Evolutionary conservation across 2,113 vertebrate genomes (phyloP), one percentile per base, ranked within the genome.

Genomic region (Lipophrys pholis): DNA sequence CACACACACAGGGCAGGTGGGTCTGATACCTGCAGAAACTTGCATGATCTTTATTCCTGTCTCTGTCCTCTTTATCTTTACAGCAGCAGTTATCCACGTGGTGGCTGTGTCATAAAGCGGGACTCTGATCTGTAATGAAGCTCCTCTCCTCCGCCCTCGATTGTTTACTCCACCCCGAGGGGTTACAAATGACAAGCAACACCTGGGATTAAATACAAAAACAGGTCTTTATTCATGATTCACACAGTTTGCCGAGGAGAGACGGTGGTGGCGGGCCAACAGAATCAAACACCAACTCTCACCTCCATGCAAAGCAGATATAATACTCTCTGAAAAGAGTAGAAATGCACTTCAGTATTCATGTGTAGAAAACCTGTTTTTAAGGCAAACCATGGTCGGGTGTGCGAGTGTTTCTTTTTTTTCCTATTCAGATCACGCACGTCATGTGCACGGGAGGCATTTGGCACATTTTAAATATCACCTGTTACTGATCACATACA

Each of bases 201-300:
- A 14, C 6, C 5, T 14, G 1, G 0, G 36, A 11, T 49, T 78
- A 85, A 87, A 87, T 84, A 80, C 17, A 83, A 83, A 87, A 82
- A 69, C 30, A 21, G 12, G 21, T 72, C 50, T 89, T 88, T 87
- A 89, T 89, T 88, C 57, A 62, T 53, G 65, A 87, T 86, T 83
- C 73, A 84, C 60, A 53, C 40, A 57, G 58, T 38, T 53, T 70
- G 69, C 58, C 69, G 21, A 74, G 6, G 54, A 62, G 3, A 56
- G 73, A 76, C 71, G 48, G 62, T 59, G 41, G 21, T 11, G 51
- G 58, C 58, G 35, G 11, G 48, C 21, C 21, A 30, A 30, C 21
- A 30, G 21, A 30, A 4, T 2, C 21, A 30, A 30, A 30, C 21
- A 30, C 21, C 21, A 4, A 30, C 21, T 30, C 21, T 30, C 21